Evolutionary conservation across 2,888 invertebrate genomes (phyloP), one percentile per base, ranked within the genome.

Genomic region (Octonoba sinensis): DNA sequence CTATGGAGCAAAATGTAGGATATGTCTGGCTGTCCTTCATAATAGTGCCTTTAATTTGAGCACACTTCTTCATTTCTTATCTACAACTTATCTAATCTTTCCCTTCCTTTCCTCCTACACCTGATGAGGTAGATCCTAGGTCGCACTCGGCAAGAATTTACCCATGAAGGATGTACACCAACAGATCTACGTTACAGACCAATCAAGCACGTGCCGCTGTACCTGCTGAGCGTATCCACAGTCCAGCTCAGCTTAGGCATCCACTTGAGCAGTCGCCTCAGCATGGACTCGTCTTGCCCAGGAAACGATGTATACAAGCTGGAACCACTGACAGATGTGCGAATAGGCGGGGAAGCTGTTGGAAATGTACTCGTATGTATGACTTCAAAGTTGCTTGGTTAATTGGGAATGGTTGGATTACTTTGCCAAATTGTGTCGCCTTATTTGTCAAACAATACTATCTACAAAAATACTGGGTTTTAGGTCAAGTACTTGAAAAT

Each of bases 201-300:
- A 0, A 46, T 82, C 11, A 82, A 75, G 62, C 84, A 82, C 36
- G 66, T 85, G 3, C 85, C 85, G 1, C 72, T 85, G 16, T 85
- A 82, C 65, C 66, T 77, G 57, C 62, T 85, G 12, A 84, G 74
- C 51, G 22, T 85, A 1, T 79, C 78, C 57, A 66, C 74, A 3
- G 79, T 85, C n/a, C 77, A 83, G 56, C 49, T 85, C 46, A 72
- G 73, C 27, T 36, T 85, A 20, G 85, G 85, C 1, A 54, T 85
- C 36, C 82, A 84, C 20, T 51, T 85, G 12, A 79, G 75, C 66
- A 76, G 73, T 24, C 74, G 83, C 16, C 44, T 84, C 59, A 69
- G 72, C 0, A 60, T 85, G 16, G 73, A 75, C 54, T 78, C 75
- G 1, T 24, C 22, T 18, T 75, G 77, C 56, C 69, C 77, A 0